Conservation (phyloP, 2,888 invertebrate genomes). For the Habroteleia sp. region DNA sequence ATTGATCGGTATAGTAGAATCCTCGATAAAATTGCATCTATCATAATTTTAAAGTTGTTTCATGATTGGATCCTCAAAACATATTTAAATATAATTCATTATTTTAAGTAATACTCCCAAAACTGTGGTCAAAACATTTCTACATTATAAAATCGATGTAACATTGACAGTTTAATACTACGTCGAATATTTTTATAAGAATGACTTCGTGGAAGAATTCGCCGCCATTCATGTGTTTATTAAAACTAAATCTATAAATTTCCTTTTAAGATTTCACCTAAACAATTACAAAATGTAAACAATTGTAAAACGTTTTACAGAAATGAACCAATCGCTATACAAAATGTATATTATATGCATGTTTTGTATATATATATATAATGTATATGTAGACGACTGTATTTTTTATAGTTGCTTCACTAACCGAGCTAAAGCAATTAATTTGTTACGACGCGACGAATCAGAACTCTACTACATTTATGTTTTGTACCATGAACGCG, state of each 20-base stretch:
- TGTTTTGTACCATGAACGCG: slow-evolving; percentile 61
- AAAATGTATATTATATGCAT: slow-evolving; percentile 54
- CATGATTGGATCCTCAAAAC: slow-evolving; percentile 46
- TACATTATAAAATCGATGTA: slow-evolving; percentile 58
- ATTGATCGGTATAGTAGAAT: slow-evolving; percentile 44
- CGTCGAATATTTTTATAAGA: slow-evolving; percentile 59
- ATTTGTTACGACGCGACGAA: slow-evolving; percentile 56
- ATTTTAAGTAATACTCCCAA: slow-evolving; percentile 43
- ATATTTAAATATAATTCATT: slow-evolving; percentile 58
- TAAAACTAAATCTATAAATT: slow-evolving; percentile 71
- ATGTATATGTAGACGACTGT: slow-evolving; percentile 53
- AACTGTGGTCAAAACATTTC: slow-evolving; percentile 48
- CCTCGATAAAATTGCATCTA: slow-evolving; percentile 57
- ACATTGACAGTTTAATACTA: slow-evolving; percentile 57
- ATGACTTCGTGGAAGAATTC: slow-evolving; percentile 75
- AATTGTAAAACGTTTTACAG: slow-evolving; percentile 64
- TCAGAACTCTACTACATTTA: slow-evolving; percentile 55
- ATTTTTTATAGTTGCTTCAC: slow-evolving; percentile 62
- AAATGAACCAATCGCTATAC: slow-evolving; percentile 69
- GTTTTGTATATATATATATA: slow-evolving; percentile 39
- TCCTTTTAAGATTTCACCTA: slow-evolving; percentile 65
- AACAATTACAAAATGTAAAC: slow-evolving; percentile 68
- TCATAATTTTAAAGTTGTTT: slow-evolving; percentile 50
- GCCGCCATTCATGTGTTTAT: slow-evolving; percentile 71
- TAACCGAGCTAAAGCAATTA: slow-evolving; percentile 67